Evolutionary conservation across 2,888 invertebrate species (phyloP).

Genomic region (Conchocele bisecta): DNA sequence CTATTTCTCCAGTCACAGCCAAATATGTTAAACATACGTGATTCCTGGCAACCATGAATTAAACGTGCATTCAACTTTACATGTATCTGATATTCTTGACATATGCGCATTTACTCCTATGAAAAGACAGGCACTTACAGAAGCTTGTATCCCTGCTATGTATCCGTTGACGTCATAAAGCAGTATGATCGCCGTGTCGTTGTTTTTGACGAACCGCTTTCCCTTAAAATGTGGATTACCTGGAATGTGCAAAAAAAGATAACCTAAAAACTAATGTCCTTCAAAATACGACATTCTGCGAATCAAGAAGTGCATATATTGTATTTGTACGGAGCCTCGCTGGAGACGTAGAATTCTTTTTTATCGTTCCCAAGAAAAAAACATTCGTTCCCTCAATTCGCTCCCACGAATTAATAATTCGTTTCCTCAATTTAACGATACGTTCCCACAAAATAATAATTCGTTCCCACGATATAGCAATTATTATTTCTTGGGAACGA

Average conservation of each 20-base stretch:
- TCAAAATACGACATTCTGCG: neutral
- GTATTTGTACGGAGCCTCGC: neutral
- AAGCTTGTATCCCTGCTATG: constrained; percentile 81
- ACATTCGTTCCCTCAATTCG: no score
- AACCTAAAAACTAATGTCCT: neutral
- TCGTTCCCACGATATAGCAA: no score
- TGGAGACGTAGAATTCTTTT: neutral
- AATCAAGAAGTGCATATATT: neutral
- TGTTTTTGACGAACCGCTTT: constrained; percentile 73
- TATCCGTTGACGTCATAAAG: constrained; percentile 79
- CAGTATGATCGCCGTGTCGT: constrained; percentile 76
- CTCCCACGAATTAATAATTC: no score
- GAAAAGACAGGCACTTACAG: constrained; percentile 68
- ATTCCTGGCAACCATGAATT: no score
- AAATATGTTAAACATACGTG: no score
- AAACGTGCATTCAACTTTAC: no score
- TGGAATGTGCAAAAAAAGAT: constrained; percentile 8
- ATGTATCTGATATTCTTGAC: no score
- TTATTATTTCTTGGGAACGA: no score
- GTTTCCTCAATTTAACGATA: no score
- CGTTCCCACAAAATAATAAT: no score
- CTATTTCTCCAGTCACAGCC: no score
- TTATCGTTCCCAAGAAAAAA: no score
- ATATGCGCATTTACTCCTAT: neutral
- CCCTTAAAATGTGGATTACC: constrained; percentile 69